Percentiles rank a stretch among this genome's conserved stretches.
Conservation (phyloP, 2,888 invertebrate species). For the Fissipunctia ypsillon region DNA sequence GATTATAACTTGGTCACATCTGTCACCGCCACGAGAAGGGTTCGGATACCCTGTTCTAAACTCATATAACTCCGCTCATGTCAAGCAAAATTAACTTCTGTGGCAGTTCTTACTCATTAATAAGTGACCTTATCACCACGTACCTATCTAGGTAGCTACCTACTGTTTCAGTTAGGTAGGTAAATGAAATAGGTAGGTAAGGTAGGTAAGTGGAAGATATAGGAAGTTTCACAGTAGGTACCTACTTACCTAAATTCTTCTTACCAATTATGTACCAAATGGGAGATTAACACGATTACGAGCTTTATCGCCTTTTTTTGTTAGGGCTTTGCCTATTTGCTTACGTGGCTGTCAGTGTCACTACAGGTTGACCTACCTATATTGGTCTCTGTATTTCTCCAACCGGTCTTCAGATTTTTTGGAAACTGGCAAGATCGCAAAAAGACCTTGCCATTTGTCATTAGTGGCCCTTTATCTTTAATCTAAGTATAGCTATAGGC, state of each 20-base stretch:
- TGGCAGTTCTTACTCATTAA: neutral
- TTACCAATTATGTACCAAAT: neutral
- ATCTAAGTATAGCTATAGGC: neutral
- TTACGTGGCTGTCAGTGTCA: neutral
- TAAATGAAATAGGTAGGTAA: neutral
- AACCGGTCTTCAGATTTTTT: neutral
- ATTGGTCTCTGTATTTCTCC: neutral
- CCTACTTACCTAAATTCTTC: neutral
- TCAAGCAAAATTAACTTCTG: neutral
- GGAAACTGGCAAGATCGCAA: neutral
- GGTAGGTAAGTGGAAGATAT: too few species aligned
- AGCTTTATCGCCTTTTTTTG: neutral
- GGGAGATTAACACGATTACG: neutral
- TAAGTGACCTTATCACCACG: neutral
- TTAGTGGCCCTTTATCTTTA: neutral
- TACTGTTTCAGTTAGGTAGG: neutral
- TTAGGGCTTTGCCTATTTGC: neutral
- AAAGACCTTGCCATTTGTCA: neutral
- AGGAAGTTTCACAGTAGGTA: too few species aligned
- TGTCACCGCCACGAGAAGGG: slow-evolving; percentile 17
- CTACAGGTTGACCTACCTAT: neutral
- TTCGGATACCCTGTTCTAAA: slow-evolving; percentile 2
- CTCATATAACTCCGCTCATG: neutral
- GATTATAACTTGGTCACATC: slow-evolving; percentile 26
- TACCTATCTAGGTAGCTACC: neutral